Percentiles rank a stretch among this genome's conserved stretches.
phyloP scores from a whole-genome alignment of 2,888 invertebrate species.

The Leucoptera coffeella region DNA sequence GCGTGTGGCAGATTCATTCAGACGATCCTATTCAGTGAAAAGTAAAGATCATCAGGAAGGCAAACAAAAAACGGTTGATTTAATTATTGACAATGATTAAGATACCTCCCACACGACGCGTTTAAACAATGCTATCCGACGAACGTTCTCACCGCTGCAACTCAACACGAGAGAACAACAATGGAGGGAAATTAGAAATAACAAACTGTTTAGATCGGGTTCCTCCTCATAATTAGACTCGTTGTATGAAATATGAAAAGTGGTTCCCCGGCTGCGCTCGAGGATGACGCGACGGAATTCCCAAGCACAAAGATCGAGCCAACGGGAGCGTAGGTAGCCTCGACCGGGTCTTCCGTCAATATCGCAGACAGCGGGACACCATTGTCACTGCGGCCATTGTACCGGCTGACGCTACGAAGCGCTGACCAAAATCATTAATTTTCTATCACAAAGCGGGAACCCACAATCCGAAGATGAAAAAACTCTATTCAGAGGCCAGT shows the following conservation, averaged over 20 bases:
- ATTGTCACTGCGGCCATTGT: slow-evolving; percentile 42
- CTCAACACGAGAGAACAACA: slow-evolving; percentile 7
- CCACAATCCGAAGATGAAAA: slow-evolving; percentile 44
- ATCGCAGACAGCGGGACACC: slow-evolving; percentile 47
- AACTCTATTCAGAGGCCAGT: slow-evolving; percentile 37
- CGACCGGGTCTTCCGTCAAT: slow-evolving; percentile 28
- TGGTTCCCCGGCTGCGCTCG: too few relatives aligned
- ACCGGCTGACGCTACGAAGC: slow-evolving; percentile 26
- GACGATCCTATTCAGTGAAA: too few relatives aligned
- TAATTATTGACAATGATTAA: not conserved
- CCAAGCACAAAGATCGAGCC: slow-evolving; percentile 26
- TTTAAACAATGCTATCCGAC: too few relatives aligned
- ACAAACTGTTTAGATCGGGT: slow-evolving; percentile 9
- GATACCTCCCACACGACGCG: too few relatives aligned
- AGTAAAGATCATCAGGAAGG: not conserved
- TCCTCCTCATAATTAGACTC: slow-evolving; percentile 20
- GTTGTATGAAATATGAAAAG: slow-evolving; percentile 24
- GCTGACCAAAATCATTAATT: slow-evolving; percentile 53
- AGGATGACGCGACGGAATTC: slow-evolving; percentile 41
- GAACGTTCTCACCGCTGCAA: not conserved
- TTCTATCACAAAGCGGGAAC: slow-evolving; percentile 49
- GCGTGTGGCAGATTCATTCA: slow-evolving; percentile 4
- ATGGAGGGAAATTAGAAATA: slow-evolving; percentile 14
- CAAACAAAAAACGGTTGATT: not conserved
- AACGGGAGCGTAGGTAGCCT: slow-evolving; percentile 38